phyloP scores from a whole-genome alignment of 2,797 vertebrate genomes.

The Cryptoblepharus egeriae region DNA sequence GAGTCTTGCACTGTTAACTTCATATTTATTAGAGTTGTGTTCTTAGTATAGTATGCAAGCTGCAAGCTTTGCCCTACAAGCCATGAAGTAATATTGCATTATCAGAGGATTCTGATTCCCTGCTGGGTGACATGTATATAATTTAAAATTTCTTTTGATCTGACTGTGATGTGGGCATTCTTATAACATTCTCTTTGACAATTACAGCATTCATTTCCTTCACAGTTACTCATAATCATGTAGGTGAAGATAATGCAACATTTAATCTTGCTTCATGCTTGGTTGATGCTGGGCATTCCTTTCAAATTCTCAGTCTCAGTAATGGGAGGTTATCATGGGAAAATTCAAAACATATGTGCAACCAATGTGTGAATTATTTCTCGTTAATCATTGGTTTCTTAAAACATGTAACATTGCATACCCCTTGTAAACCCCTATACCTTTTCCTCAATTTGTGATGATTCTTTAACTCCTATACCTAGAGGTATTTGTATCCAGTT shows the following conservation, averaged over 20 bases:
- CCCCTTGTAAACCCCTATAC: background rate
- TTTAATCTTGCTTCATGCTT: background rate
- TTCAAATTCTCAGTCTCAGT: background rate
- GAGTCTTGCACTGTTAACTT: background rate
- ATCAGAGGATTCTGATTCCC: background rate
- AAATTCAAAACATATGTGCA: background rate
- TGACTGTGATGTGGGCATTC: background rate
- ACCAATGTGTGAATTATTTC: background rate
- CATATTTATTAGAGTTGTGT: background rate
- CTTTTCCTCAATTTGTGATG: background rate
- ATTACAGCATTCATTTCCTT: background rate
- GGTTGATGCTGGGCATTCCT: background rate
- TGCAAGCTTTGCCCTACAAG: background rate
- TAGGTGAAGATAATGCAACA: background rate
- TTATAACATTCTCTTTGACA: background rate
- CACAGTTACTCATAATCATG: background rate
- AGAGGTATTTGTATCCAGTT: too few species aligned
- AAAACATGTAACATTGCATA: background rate
- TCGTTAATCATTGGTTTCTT: background rate
- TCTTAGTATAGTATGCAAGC: background rate
- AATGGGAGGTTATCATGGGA: background rate
- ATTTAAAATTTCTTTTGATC: background rate
- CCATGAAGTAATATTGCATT: background rate
- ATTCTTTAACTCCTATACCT: background rate
- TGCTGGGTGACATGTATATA: background rate